phyloP scores from a whole-genome alignment of 2,888 invertebrate genomes.

The Germaria angustata region DNA sequence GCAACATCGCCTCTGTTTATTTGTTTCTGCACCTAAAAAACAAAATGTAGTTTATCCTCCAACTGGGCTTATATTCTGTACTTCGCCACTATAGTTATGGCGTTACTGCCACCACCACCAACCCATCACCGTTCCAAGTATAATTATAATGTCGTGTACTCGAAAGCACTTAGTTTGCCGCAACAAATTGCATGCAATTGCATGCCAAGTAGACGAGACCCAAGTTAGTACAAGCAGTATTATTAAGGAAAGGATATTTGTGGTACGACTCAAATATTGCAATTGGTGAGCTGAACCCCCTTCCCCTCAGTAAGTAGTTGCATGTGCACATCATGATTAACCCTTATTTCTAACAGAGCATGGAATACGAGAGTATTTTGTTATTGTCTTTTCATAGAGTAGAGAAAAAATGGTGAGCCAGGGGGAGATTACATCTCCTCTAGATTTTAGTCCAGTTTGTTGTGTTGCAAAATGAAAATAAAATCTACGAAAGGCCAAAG shows the following conservation, averaged over 20 bases:
- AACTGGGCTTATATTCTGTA: not conserved
- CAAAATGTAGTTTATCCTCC: constrained; percentile 9
- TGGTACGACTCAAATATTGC: not conserved
- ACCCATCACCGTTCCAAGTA: not conserved
- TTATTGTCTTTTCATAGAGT: no score
- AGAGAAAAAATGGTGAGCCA: no score
- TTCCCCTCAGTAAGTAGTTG: not conserved
- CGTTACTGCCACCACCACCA: not conserved
- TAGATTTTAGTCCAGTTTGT: no score
- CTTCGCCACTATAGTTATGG: constrained; percentile 9
- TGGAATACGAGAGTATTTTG: no score
- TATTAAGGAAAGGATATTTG: not conserved
- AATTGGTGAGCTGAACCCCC: no score
- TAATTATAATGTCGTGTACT: constrained; percentile 33
- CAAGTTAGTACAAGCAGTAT: not conserved
- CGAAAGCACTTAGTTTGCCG: constrained; percentile 49
- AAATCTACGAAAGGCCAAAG: no score
- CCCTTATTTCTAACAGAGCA: no score
- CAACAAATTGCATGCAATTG: constrained; percentile 41
- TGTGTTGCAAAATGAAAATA: no score
- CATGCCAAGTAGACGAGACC: constrained; percentile 34
- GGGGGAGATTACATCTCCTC: no score
- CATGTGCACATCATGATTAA: not conserved
- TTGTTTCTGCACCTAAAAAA: no score
- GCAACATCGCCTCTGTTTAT: no score